Evolutionary conservation across 2,113 vertebrate genomes (phyloP).

Genomic region (Mormyrus lacerda): DNA sequence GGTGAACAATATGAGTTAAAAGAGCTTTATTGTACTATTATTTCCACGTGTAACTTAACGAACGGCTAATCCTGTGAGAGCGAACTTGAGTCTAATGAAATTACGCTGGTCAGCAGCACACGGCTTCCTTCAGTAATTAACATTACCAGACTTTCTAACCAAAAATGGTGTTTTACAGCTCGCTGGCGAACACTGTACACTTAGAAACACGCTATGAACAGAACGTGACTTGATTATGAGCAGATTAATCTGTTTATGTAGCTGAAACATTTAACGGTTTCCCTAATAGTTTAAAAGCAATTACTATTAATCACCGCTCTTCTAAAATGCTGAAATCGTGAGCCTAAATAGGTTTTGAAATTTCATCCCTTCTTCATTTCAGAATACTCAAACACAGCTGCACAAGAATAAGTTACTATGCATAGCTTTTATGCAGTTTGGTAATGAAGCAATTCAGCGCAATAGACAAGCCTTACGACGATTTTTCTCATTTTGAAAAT

Average conservation of each 20-base stretch:
- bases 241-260: neutral
- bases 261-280: neutral
- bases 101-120: neutral
- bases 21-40: slow-evolving; percentile 68
- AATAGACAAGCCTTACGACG: neutral
- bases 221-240: neutral
- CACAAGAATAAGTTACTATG: neutral
- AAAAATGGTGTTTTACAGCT: neutral
- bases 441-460: neutral
- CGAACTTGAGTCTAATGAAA: slow-evolving; percentile 32
- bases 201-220: neutral
- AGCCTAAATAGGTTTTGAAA: neutral
- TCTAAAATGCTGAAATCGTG: neutral
- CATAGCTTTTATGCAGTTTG: neutral
- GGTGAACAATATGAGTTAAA: slow-evolving; percentile 71
- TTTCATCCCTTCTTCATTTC: neutral
- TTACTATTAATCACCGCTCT: neutral
- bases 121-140: neutral
- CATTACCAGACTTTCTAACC: neutral
- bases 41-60: slow-evolving; percentile 63
- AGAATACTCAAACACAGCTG: neutral
- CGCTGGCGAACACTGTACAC: neutral
- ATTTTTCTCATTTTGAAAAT: neutral
- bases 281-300: neutral
- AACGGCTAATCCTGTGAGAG: slow-evolving; percentile 61